These are phyloP conservation scores for Syrmaticus mikado DNA, from an alignment of 2,113 vertebrate species.

Conservation along the genomic window DNA sequence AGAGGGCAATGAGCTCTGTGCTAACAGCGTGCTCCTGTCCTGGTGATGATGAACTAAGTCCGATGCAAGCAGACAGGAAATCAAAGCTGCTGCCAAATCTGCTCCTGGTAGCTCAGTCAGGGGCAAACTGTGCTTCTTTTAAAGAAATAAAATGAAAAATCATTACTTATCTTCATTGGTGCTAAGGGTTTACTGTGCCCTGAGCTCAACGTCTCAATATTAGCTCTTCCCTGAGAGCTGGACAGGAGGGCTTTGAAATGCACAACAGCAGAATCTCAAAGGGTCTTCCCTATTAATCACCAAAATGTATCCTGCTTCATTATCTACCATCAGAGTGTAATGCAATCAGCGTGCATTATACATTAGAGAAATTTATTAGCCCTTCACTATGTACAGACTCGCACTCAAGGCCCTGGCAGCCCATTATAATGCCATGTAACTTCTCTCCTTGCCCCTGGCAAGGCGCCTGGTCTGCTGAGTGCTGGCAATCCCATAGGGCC, in stretches of 20 bases:
- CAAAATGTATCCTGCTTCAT: background rate
- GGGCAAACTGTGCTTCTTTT: background rate
- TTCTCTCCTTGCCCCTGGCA: background rate
- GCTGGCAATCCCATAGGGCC: background rate
- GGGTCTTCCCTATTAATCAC: background rate
- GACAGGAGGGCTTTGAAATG: background rate
- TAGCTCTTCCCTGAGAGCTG: background rate
- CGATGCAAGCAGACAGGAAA: background rate
- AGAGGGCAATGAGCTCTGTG: background rate
- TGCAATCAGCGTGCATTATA: background rate
- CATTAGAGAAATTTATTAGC: background rate
- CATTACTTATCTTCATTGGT: background rate
- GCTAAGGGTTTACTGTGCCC: background rate
- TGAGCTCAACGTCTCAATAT: background rate
- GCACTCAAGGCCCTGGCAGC: background rate
- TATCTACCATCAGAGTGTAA: background rate
- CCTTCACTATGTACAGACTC: background rate
- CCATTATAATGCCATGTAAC: rapidly evolving
- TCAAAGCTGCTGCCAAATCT: background rate
- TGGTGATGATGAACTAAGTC: rapidly evolving
- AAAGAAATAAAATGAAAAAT: background rate
- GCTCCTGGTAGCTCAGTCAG: background rate
- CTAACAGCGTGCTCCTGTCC: rapidly evolving
- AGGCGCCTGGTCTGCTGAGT: background rate
- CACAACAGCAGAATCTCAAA: background rate